Evolutionary conservation across 2,888 invertebrate species (phyloP).

Genomic region (Caenorhabditis sp.): DNA sequence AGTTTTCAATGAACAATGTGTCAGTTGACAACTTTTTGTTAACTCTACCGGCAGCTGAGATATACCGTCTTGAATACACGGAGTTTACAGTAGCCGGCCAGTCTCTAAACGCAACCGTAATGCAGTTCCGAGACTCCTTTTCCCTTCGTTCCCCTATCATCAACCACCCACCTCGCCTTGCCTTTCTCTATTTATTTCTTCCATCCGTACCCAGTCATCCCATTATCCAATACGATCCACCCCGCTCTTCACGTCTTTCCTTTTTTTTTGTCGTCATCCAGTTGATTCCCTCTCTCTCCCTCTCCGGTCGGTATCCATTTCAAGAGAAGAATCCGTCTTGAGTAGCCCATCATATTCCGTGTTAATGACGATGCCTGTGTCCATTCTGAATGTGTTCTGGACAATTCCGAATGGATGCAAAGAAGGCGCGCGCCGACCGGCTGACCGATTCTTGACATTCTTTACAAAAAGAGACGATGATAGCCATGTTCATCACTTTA

Average conservation of each 20-base stretch:
- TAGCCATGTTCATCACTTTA: too few species aligned
- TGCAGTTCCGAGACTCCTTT: too few species aligned
- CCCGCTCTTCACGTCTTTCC: too few species aligned
- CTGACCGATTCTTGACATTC: neutral
- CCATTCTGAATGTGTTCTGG: neutral
- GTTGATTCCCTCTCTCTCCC: too few species aligned
- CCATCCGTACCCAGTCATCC: too few species aligned
- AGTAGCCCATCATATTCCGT: neutral
- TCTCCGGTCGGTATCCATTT: neutral
- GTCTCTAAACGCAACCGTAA: too few species aligned
- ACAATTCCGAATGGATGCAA: neutral
- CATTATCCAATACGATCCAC: neutral
- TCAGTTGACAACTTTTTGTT: neutral
- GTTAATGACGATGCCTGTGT: neutral
- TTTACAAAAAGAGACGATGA: too few species aligned
- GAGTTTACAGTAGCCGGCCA: too few species aligned
- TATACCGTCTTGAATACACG: slow-evolving; percentile 5
- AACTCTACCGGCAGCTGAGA: neutral
- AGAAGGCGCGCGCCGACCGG: neutral
- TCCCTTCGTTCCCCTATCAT: neutral
- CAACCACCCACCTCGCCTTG: neutral
- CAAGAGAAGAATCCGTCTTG: neutral
- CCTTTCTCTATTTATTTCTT: too few species aligned
- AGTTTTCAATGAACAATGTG: neutral
- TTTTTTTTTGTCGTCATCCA: too few species aligned